Evolutionary conservation across 2,888 invertebrate genomes (phyloP).

Genomic region (Choreutis nemorana): DNA sequence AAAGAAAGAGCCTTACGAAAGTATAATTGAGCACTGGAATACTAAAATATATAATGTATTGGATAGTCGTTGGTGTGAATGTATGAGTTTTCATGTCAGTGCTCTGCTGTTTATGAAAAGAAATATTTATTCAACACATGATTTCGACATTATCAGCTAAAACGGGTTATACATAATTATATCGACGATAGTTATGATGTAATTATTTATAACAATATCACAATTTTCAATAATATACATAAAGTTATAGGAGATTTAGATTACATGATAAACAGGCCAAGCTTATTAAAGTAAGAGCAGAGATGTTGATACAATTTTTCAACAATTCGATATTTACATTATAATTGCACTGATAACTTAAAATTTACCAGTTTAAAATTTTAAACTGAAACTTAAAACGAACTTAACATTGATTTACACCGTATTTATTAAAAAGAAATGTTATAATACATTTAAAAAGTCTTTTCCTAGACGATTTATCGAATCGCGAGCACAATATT

Average conservation of each 20-base stretch:
- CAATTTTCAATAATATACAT: slow-evolving; percentile 66
- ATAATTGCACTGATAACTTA: slow-evolving; percentile 18
- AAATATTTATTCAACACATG: slow-evolving; percentile 6
- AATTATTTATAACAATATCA: slow-evolving; percentile 60
- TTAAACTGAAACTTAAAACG: too few relatives aligned
- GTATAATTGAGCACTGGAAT: slow-evolving; percentile 55
- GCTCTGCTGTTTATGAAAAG: slow-evolving; percentile 8
- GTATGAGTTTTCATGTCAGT: slow-evolving; percentile 5
- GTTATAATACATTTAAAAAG: too few relatives aligned
- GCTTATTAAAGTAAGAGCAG: slow-evolving; percentile 52
- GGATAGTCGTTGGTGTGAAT: too few relatives aligned
- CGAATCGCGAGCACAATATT: too few relatives aligned
- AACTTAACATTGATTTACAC: too few relatives aligned
- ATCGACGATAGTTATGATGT: slow-evolving; percentile 40
- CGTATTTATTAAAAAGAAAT: too few relatives aligned
- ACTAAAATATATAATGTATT: background rate
- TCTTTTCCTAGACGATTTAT: too few relatives aligned
- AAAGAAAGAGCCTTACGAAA: slow-evolving; percentile 29
- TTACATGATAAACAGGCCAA: slow-evolving; percentile 58
- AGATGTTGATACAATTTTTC: too few relatives aligned
- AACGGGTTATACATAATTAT: slow-evolving; percentile 34
- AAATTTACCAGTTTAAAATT: slow-evolving; percentile 45
- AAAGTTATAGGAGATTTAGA: slow-evolving; percentile 53
- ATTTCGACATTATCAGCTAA: slow-evolving; percentile 28
- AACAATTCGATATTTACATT: too few relatives aligned